Base-by-base conservation (phyloP, 2,113 vertebrate species). In the Rousettus leschenaultii region DNA sequence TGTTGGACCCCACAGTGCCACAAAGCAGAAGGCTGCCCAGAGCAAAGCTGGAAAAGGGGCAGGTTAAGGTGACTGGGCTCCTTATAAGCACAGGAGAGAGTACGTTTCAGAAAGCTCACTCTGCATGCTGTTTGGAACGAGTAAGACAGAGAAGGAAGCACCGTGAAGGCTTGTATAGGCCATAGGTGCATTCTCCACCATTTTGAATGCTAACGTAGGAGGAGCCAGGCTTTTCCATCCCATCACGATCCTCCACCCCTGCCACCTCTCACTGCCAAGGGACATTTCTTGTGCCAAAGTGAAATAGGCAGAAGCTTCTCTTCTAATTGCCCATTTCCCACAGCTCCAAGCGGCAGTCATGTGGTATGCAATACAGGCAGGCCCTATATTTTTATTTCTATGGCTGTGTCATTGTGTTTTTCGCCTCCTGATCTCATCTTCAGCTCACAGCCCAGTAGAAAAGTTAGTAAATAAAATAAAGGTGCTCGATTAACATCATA, bases 381-480 rank as follows among this genome's bases (percentile, higher is more conserved):
- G 55, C 61, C 85, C 55, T 70, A 10, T 30, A 0, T 10, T 86
- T 86, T 40, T 26, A 0, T 75, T 43, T 55, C 35, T 26, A 3
- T 45, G 26, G 19, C 74, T 43, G 24, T 33, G 1, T 28, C 26
- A 16, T 11, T 6, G 0, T 51, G 18, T 30, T 53, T 53, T 48
- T 43, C 22, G 59, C 71, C 28, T 55, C 24, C 66, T 66, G 38
- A 59, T 30, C 19, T 8, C 5, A 2, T 30, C 95, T 89, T 45
- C 61, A 11, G 51, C 55, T 63, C 78, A 3, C 16, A 15, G 15
- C 26, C 77, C 63, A 79, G n/a, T 0, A 66, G 57, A 94, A 43
- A 71, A 78, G 22, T 55, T 57, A 71, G 38, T 51, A 71, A 86
- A 95, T 73, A 87, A 91, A 91, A 70, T 7, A 79, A 63, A 87